Evolutionary conservation across 2,797 vertebrate species (phyloP), one percentile per base, ranked within the genome.

Genomic region (Spondyliosoma cantharus): DNA sequence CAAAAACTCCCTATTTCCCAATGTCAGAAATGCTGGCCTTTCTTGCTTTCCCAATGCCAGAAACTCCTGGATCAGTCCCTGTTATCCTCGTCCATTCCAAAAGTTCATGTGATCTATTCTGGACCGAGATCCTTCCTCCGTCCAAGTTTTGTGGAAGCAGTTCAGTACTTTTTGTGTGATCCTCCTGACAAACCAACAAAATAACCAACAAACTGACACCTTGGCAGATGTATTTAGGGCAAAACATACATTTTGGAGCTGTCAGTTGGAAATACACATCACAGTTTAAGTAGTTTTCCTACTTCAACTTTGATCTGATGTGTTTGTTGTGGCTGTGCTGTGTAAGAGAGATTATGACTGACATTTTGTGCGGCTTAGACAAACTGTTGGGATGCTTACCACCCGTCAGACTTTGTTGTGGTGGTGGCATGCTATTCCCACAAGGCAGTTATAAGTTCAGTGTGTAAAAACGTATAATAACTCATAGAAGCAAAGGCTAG

Each of bases 321-420:
- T 70, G 17, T 14, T 37, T 48, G 8, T 15, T 17, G 45, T n/a
- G 52, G 56, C 49, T 45, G 29, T 45, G 57, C 37, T 43, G 46
- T 32, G n/a, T 27, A 1, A 52, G 22, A 57, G 37, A 24, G 19
- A 76, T 46, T 24, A 32, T 52, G 22, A n/a, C 16, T 25, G 22
- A 45, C 19, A 43, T 66, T 46, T 20, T 0, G 7, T 19, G 17
- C 43, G n/a, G 46, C 8, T 70, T 37, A 48, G 37, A 65, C 17
- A 37, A 63, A 25, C 52, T 66, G 7, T 56, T 54, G 20, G 19
- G 53, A 65, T 74, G 45, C 46, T 76, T 46, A 46, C 57, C 24
- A 13, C 54, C 48, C 52, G 46, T 58, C 20, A 11, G 24, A 2
- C 32, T 20, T 62, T 42, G n/a, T 58, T 53, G 2, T 58, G 24